Base-by-base conservation (phyloP, 2,888 invertebrate species). In the Eupithecia pulchellata region DNA sequence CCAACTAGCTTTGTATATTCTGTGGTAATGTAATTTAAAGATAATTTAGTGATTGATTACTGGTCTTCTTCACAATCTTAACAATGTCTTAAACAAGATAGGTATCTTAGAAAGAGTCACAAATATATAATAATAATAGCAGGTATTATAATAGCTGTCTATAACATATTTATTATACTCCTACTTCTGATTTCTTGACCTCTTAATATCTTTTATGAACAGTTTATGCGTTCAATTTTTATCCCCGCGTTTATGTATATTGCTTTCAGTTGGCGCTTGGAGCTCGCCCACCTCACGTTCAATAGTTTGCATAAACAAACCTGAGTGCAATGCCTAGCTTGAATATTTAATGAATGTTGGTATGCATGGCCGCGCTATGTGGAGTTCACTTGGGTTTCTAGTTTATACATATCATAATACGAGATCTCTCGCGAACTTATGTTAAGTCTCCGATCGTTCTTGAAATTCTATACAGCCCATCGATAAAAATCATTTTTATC, bases 231-330 rank as follows among this genome's bases (percentile, higher is more conserved):
- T 36, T 60, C 42, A 58, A 58, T 68, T 60, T 69, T 39, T 55
- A 66, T 65, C 61, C 27, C 29, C 0, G 25, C 29, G 14, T 27
- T 2, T 14, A 17, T 5, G 14, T 17, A n/a, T n/a, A n/a, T 57
- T 17, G 57, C 57, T 17, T 14, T 1, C 6, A 29, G 17, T 57
- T 57, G 17, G 58, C 9, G 9, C 58, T 29, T 29, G 9, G 32
- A 20, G 47, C 20, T 20, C 20, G 66, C 66, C 27, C 63, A 42
- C 67, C 67, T 71, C 66, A 71, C 64, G 67, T 67, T 60, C 64
- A 61, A 64, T 71, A 55, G 61, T 39, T 60, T 68, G 61, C 71
- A 66, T 71, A 71, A 71, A 64, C 64, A 64, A 66, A 64, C 64
- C 60, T 61, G 34, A 61, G 34, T 61, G 34, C 60, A 61, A 13